Evolutionary conservation across 2,797 vertebrate genomes (phyloP).

Genomic region (Macrochelys suwanniensis): DNA sequence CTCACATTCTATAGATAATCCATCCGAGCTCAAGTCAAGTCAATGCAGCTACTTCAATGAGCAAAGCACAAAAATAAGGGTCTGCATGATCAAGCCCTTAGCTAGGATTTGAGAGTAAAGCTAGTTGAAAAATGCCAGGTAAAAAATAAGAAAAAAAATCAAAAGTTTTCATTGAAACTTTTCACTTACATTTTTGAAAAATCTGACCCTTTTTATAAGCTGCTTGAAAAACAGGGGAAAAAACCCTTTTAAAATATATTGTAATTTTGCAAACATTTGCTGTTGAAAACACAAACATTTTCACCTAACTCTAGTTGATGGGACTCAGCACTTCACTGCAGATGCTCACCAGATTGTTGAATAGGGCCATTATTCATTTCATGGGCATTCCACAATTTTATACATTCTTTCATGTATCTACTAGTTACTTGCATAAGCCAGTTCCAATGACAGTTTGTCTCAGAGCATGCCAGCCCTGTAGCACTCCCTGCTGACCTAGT

Average conservation of each 20-base stretch:
- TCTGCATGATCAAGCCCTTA: background rate
- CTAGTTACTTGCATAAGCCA: slow-evolving; percentile 7
- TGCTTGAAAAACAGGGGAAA: background rate
- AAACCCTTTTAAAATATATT: background rate
- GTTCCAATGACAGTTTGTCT: background rate
- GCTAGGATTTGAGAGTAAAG: background rate
- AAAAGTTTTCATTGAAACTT: background rate
- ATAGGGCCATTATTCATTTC: background rate
- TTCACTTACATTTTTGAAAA: slow-evolving; percentile 15
- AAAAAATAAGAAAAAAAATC: background rate
- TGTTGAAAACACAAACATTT: background rate
- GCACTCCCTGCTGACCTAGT: background rate
- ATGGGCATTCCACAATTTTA: background rate
- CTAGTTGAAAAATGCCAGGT: background rate
- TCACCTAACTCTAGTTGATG: background rate
- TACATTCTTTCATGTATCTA: slow-evolving; percentile 2
- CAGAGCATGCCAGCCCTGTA: background rate
- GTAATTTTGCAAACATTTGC: background rate
- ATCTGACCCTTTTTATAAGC: background rate
- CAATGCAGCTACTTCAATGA: background rate
- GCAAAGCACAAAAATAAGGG: background rate
- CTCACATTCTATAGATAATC: background rate
- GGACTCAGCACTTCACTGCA: background rate
- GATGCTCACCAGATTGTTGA: background rate
- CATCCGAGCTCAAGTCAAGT: background rate